These are phyloP conservation scores for Homalodisca vitripennis DNA, from an alignment of 1,140 invertebrate genomes.

Conservation along the genomic window DNA sequence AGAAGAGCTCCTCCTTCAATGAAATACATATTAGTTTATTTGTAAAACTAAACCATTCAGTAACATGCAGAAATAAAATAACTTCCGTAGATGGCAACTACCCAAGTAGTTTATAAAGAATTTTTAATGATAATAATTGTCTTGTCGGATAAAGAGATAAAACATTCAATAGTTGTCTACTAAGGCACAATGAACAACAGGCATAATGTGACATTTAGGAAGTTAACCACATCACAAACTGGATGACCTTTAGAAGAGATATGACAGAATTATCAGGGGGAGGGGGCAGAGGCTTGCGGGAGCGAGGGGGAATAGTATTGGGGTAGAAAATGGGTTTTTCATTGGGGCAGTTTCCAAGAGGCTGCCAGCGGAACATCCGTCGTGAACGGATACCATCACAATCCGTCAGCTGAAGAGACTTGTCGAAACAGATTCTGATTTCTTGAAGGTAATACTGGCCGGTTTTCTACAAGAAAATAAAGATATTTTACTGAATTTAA, in stretches of 20 bases:
- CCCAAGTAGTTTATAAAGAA: too few species aligned
- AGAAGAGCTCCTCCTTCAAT: too few species aligned
- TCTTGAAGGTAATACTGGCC: constrained; percentile 30
- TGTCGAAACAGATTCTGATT: constrained; percentile 38
- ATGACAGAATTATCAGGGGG: background rate
- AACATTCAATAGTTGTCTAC: too few species aligned
- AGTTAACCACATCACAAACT: constrained; percentile 25
- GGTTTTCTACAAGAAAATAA: constrained; percentile 34
- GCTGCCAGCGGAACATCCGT: background rate
- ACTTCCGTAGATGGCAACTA: too few species aligned
- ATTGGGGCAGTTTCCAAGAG: constrained; percentile 28
- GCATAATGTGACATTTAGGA: constrained; percentile 9
- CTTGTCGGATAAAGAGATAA: too few species aligned
- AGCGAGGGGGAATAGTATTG: constrained; percentile 12
- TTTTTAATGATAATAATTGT: too few species aligned
- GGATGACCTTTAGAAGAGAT: background rate
- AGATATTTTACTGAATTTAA: background rate
- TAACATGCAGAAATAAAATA: too few species aligned
- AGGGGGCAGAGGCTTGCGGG: constrained; percentile 3
- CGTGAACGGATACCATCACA: constrained; percentile 31
- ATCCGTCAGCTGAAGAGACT: constrained; percentile 29
- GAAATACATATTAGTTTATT: too few species aligned
- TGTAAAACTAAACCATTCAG: too few species aligned
- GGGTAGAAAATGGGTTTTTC: constrained; percentile 30
- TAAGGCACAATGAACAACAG: background rate